Evolutionary conservation across 2,113 vertebrate genomes (phyloP).

Genomic region (Tiliqua scincoides): DNA sequence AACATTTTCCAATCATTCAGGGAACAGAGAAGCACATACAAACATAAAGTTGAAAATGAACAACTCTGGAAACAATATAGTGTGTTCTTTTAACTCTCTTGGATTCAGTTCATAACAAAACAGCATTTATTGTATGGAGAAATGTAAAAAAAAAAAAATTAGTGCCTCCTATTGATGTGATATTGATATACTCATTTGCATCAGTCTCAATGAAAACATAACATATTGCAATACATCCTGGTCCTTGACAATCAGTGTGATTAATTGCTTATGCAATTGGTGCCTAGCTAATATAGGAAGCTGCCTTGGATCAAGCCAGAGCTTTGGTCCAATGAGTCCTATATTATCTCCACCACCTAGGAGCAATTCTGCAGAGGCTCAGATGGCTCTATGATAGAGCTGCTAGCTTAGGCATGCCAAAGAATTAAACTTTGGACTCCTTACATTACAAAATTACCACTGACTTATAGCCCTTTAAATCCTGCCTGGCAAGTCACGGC

Average conservation of each 20-base stretch:
- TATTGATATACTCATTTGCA: too few species aligned
- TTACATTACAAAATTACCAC: not conserved
- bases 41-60: not conserved
- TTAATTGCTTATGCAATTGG: not conserved
- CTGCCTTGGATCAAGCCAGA: too few species aligned
- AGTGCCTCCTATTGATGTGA: rapidly evolving
- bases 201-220: not conserved
- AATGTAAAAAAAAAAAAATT: not conserved
- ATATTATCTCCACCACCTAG: not conserved
- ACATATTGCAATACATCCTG: not conserved
- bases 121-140: not conserved
- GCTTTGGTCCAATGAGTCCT: not conserved
- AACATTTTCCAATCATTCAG: not conserved
- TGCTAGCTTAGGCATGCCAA: not conserved
- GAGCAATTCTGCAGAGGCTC: not conserved
- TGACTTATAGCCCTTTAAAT: not conserved
- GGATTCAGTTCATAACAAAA: not conserved
- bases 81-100: not conserved
- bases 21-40: not conserved
- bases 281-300: not conserved
- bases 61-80: not conserved
- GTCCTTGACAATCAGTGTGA: too few species aligned
- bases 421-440: not conserved
- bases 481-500: not conserved
- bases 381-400: not conserved